These are phyloP conservation scores for Cataglyphis cursor DNA, from an alignment of 2,888 invertebrate species.

Conservation along the genomic window DNA sequence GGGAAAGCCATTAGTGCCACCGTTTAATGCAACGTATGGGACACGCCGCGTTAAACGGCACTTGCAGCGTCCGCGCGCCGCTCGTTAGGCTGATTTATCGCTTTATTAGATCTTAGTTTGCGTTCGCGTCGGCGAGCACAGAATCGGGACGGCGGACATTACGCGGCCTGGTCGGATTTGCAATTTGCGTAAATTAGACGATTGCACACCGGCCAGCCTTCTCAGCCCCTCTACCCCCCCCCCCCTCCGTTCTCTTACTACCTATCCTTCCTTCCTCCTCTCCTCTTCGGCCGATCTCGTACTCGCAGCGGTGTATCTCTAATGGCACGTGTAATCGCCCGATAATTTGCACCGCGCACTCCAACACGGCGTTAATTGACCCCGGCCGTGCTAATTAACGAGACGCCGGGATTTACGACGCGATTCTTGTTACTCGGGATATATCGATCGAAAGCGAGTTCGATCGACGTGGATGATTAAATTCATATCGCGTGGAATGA, in stretches of 20 bases:
- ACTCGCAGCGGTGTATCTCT: conserved; percentile 58
- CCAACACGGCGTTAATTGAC: conserved; percentile 72
- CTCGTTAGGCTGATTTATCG: conserved; percentile 85
- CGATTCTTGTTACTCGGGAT: conserved; percentile 23
- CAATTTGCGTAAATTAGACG: conserved; percentile 85
- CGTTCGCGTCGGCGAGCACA: conserved; percentile 61
- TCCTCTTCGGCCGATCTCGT: conserved; percentile 29
- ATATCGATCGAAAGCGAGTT: neutral
- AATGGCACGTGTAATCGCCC: conserved; percentile 84
- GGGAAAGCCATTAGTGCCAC: conserved; percentile 74
- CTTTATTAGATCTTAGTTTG: conserved; percentile 87
- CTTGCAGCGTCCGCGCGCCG: conserved; percentile 74
- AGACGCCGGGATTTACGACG: conserved; percentile 44
- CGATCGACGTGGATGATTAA: conserved; percentile 18
- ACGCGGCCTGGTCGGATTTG: conserved; percentile 69
- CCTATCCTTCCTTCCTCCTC: neutral
- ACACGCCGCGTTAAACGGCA: conserved; percentile 72
- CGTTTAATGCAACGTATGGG: conserved; percentile 75
- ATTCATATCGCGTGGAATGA: neutral
- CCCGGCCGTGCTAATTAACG: conserved; percentile 63
- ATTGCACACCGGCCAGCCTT: conserved; percentile 71
- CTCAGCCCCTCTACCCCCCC: conserved; percentile 28
- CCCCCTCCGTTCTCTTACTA: conserved; percentile 10
- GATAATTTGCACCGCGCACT: conserved; percentile 81
- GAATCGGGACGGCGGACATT: conserved; percentile 70